Base-by-base conservation (phyloP, 2,888 invertebrate genomes). In the Plemyria rubiginata region DNA sequence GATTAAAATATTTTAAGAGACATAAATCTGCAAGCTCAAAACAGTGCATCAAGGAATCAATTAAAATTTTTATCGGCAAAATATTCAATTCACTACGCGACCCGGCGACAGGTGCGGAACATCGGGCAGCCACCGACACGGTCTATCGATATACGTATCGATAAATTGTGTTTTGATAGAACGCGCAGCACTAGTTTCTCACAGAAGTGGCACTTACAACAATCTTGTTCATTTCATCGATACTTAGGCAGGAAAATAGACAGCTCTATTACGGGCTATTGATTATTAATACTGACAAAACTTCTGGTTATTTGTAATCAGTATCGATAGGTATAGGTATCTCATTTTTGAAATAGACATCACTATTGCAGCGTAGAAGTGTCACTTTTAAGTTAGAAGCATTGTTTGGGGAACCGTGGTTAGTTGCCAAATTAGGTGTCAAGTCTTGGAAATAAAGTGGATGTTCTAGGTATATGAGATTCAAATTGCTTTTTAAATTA, bases 71-170 rank as follows among this genome's bases (percentile, higher is more conserved):
- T 71, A 75, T 79, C 77, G 75, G 76, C 70, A 75, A 79, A 74
- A 74, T 72, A 78, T 78, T 77, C 79, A 69, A 77, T 78, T 53
- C 56, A 43, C 54, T 54, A 50, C 50, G 40, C 50, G 65, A 62
- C 53, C 63, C 52, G 79, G 84, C 74, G 88, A 86, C 90, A 90
- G 90, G 88, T 90, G 90, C 82, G 81, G 73, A 81, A 79, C 77
- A 78, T 62, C 74, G 73, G 69, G 66, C 62, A 72, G 72, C 66
- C 73, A 75, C 67, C 72, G 72, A 72, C 75, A 73, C 71, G 73
- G 77, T 75, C 74, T 81, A 82, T 84, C 81, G 82, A 81, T 84
- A 80, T 81, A 66, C 64, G 58, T 60, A 80, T 82, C 84, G 84
- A 85, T 85, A 86, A 85, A 87, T 85, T 84, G 79, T 81, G 76